A percentile compares a stretch with the other conserved stretches of the same genome.
phyloP scores from a whole-genome alignment of 2,113 vertebrate genomes.

The Pelobates fuscus region DNA sequence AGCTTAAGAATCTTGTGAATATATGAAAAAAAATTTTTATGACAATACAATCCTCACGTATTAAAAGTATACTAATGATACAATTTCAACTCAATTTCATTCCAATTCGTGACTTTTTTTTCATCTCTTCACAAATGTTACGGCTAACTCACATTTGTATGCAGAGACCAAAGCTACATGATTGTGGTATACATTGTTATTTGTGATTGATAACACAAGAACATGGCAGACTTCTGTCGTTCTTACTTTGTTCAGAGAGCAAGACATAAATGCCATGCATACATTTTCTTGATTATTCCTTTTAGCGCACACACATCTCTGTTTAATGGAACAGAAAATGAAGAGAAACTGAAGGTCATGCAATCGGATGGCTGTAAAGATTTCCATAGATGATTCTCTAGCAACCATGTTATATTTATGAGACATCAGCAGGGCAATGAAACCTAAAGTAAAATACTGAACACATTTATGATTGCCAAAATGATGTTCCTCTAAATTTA shows the following conservation, averaged over 20 bases:
- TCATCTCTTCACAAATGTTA: not conserved
- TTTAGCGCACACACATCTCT: slow-evolving; percentile 33
- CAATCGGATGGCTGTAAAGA: slow-evolving; percentile 24
- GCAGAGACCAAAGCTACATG: not conserved
- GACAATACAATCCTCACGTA: too few species aligned
- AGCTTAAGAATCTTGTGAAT: too few species aligned
- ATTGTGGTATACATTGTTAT: slow-evolving; percentile 12
- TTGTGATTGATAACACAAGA: slow-evolving; percentile 29
- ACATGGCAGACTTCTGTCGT: slow-evolving; percentile 7
- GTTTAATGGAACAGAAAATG: slow-evolving; percentile 48
- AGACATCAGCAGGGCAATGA: slow-evolving; percentile 16
- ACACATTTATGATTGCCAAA: slow-evolving; percentile 19
- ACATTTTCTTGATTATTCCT: slow-evolving; percentile 38
- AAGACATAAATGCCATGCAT: slow-evolving; percentile 22
- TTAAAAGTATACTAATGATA: too few species aligned
- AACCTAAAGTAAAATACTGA: slow-evolving; percentile 18
- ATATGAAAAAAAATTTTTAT: too few species aligned
- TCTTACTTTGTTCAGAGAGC: slow-evolving; percentile 10
- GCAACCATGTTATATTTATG: slow-evolving; percentile 28
- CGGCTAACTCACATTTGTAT: slow-evolving; percentile 15
- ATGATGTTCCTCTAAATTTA: not conserved
- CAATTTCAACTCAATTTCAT: too few species aligned
- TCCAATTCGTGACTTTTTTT: too few species aligned
- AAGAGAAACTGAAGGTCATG: slow-evolving; percentile 39
- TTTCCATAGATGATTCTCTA: slow-evolving; percentile 27